Percentiles rank a stretch among this genome's conserved stretches.
These are phyloP conservation scores for Eudemis profundana DNA, from an alignment of 2,888 invertebrate species.

Conservation along the genomic window DNA sequence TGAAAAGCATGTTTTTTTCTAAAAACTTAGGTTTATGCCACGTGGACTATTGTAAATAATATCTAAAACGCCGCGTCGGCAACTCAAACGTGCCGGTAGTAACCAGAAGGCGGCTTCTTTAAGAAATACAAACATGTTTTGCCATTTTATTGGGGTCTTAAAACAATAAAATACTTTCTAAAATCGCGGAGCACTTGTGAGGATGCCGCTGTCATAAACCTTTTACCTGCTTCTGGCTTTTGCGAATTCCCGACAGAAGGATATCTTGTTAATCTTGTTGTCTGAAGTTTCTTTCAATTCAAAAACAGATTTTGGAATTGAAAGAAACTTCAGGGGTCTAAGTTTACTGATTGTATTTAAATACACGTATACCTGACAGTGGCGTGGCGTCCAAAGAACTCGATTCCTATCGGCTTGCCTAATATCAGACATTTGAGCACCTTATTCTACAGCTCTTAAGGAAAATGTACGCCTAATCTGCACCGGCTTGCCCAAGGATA, in stretches of 20 bases:
- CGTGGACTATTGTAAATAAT: conserved; percentile 35
- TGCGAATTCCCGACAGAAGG: conserved; percentile 56
- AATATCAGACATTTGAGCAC: no score
- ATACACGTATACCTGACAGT: no score
- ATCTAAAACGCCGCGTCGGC: conserved; percentile 47
- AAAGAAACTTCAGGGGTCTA: not conserved
- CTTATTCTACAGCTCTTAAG: no score
- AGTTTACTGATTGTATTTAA: not conserved
- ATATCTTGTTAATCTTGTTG: not conserved
- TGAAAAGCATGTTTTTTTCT: conserved; percentile 18
- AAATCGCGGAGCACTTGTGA: conserved; percentile 51
- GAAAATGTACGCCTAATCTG: no score
- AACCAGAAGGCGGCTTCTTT: conserved; percentile 66
- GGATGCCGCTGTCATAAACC: conserved; percentile 55
- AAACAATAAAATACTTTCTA: conserved; percentile 75
- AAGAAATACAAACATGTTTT: conserved; percentile 64
- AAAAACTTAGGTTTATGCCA: conserved; percentile 17
- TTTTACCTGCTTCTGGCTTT: conserved; percentile 64
- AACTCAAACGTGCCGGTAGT: conserved; percentile 49
- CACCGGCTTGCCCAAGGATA: no score
- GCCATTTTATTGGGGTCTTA: conserved; percentile 65
- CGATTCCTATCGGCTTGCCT: no score
- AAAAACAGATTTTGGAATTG: conserved; percentile 17
- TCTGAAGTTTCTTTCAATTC: no score
- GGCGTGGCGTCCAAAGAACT: no score